Evolutionary conservation across 2,888 invertebrate species (phyloP).

Genomic region (Yponomeuta malinellus): DNA sequence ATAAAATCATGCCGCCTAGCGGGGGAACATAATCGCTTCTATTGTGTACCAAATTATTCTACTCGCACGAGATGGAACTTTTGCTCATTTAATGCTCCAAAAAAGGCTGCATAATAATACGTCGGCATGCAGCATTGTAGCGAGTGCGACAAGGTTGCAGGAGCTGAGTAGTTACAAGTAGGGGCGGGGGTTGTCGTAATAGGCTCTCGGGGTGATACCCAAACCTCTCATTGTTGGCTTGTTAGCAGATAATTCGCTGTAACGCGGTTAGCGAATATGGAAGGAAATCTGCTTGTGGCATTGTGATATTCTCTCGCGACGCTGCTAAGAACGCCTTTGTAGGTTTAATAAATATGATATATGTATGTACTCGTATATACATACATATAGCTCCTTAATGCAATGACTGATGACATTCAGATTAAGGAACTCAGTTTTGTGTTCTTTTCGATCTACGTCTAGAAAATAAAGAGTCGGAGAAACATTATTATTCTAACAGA

Average conservation of each 20-base stretch:
- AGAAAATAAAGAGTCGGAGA: slow-evolving; percentile 22
- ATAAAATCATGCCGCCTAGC: slow-evolving; percentile 72
- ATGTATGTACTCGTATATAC: background rate
- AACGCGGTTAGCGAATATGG: slow-evolving; percentile 53
- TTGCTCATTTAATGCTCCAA: slow-evolving; percentile 39
- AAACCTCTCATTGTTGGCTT: slow-evolving; percentile 70
- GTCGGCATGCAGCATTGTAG: slow-evolving; percentile 12
- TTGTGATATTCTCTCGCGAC: slow-evolving; percentile 4
- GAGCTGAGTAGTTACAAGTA: slow-evolving; percentile 43
- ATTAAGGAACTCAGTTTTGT: too few relatives aligned
- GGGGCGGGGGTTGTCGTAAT: slow-evolving; percentile 67
- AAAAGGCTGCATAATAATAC: background rate
- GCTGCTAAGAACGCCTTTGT: background rate
- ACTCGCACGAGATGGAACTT: slow-evolving; percentile 45
- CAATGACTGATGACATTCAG: too few relatives aligned
- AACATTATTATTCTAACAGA: slow-evolving; percentile 62
- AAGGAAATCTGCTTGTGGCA: slow-evolving; percentile 46
- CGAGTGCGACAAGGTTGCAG: slow-evolving; percentile 55
- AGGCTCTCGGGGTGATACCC: slow-evolving; percentile 66
- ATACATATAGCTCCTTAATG: too few relatives aligned
- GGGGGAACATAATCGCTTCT: slow-evolving; percentile 69
- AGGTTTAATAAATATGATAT: background rate
- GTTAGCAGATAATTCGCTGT: slow-evolving; percentile 64
- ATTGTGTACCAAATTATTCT: slow-evolving; percentile 60
- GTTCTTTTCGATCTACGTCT: too few relatives aligned